Conservation (phyloP, 2,888 invertebrate species). For the Horisme vitalbata region DNA sequence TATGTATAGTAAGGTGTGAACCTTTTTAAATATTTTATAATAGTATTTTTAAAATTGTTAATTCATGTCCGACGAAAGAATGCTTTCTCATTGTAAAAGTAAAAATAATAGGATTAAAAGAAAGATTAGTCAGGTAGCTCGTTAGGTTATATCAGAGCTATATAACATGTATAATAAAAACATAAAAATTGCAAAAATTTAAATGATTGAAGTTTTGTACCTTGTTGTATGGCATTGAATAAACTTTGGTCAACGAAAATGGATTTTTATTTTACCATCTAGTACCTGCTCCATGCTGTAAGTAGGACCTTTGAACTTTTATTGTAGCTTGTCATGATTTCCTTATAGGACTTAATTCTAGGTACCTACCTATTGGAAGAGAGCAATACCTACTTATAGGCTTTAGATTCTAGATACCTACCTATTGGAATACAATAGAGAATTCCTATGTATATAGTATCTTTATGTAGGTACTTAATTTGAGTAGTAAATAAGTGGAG, state of each 20-base stretch:
- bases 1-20: conserved; percentile 45
- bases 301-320: not conserved
- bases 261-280: conserved; percentile 50
- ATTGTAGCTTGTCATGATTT: not conserved
- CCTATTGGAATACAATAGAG: too few species aligned
- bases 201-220: conserved; percentile 67
- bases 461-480: too few species aligned
- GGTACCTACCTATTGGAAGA: too few species aligned
- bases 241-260: conserved; percentile 64
- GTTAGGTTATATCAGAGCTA: conserved; percentile 61
- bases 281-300: not conserved
- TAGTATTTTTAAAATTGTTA: conserved; percentile 69
- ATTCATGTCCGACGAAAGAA: conserved; percentile 57
- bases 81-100: conserved; percentile 62
- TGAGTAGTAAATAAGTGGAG: too few species aligned
- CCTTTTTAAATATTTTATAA: conserved; percentile 62
- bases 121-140: conserved; percentile 73
- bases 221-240: conserved; percentile 62
- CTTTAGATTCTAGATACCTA: too few species aligned
- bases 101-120: conserved; percentile 59
- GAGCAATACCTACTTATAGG: too few species aligned
- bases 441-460: too few species aligned
- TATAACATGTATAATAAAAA: conserved; percentile 69
- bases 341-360: too few species aligned
- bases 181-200: conserved; percentile 75